These are phyloP conservation scores for Tragulus kanchil DNA, from an alignment of 2,113 vertebrate genomes.

Conservation along the genomic window DNA sequence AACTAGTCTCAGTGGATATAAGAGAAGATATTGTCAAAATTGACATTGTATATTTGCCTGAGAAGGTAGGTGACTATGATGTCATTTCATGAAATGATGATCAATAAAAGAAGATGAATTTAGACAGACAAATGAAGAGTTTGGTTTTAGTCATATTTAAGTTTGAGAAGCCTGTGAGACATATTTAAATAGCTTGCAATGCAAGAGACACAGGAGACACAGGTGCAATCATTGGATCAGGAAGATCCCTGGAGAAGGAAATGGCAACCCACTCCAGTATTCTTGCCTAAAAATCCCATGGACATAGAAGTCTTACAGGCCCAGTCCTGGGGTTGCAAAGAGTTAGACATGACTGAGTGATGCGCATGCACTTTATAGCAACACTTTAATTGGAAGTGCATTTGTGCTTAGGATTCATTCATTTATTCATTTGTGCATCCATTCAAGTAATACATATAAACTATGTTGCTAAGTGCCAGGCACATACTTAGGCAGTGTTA, in stretches of 20 bases:
- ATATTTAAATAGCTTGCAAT: fast-evolving
- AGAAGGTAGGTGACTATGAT: neutral
- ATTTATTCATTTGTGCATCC: neutral
- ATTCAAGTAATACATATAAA: neutral
- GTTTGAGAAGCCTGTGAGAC: neutral
- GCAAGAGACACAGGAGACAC: too few species aligned
- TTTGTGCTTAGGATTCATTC: conserved; percentile 33
- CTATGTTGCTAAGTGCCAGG: neutral
- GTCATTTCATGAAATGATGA: neutral
- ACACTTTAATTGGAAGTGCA: neutral
- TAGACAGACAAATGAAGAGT: neutral
- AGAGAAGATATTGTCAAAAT: neutral
- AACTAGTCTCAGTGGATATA: neutral
- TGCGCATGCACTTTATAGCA: neutral
- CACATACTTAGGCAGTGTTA: neutral
- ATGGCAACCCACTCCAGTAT: too few species aligned
- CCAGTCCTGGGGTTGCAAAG: too few species aligned
- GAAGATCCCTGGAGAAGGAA: too few species aligned
- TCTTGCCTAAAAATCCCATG: too few species aligned
- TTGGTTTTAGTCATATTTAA: neutral
- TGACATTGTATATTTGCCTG: neutral
- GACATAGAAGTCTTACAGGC: too few species aligned
- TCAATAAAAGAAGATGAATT: neutral
- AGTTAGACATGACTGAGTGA: too few species aligned
- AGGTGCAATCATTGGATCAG: too few species aligned